Evolutionary conservation across 2,113 vertebrate species (phyloP).

Genomic region (Otolemur garnettii): DNA sequence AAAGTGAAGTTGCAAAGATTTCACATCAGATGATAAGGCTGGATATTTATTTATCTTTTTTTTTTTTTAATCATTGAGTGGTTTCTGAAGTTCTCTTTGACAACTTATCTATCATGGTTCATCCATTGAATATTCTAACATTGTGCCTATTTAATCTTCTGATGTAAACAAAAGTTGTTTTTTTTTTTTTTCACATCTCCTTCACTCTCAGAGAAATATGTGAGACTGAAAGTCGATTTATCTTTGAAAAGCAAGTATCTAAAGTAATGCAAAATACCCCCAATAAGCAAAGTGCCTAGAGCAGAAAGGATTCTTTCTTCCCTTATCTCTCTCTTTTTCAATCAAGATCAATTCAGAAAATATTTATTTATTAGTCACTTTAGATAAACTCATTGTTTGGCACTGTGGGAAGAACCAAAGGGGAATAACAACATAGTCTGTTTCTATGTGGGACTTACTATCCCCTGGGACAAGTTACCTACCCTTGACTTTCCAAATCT

Average conservation of each 20-base stretch:
- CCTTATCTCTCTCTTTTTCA: not conserved
- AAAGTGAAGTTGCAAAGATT: constrained; percentile 83
- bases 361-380: constrained; percentile 11
- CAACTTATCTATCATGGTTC: constrained; percentile 85
- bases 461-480: not conserved
- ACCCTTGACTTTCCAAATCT: not conserved
- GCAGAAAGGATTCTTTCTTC: accelerated
- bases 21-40: constrained; percentile 82
- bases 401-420: not conserved
- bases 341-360: constrained; percentile 42
- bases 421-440: not conserved
- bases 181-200: constrained; percentile 74
- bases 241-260: constrained; percentile 79
- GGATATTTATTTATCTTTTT: constrained; percentile 85
- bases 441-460: not conserved
- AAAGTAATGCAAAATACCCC: constrained; percentile 83
- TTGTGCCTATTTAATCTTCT: constrained; percentile 85
- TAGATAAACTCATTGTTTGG: not conserved
- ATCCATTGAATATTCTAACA: constrained; percentile 87
- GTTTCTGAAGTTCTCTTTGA: constrained; percentile 85
- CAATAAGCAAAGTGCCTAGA: constrained; percentile 70
- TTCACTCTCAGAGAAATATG: constrained; percentile 82
- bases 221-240: constrained; percentile 83
- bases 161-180: constrained; percentile 86
- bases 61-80: constrained; percentile 81